Evolutionary conservation across 1,140 invertebrate species (phyloP), one percentile per base, ranked within the genome.

Genomic region (Mycetomoellerius zeteki): DNA sequence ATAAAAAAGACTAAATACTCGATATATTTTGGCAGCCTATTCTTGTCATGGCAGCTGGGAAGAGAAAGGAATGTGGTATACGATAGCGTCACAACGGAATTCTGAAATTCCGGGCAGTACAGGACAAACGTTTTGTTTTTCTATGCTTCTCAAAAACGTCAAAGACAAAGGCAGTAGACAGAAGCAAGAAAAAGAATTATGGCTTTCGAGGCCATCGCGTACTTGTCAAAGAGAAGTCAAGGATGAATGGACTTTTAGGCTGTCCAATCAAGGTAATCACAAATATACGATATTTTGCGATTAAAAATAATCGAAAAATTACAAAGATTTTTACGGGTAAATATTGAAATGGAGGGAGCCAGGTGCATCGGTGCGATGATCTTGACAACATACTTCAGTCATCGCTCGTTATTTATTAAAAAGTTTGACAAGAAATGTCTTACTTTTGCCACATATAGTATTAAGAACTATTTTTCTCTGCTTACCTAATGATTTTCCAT

Each of bases 1-100:
- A n/a, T n/a, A n/a, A n/a, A 71, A 47, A 56, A 27, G 37, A 21
- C 21, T 73, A 65, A 52, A 0, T 2, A 52, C 4, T 19, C n/a
- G 8, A 72, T 71, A n/a, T 52, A 64, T 69, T 37, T 87, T 54
- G n/a, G 19, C 91, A 96, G 96, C 94, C 7, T 97, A 96, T 88
- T 95, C 95, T 3, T 97, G 96, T 86, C 96, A 96, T 85, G 96
- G 96, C 6, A 96, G 95, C 84, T 97, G 96, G 96, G 93, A 96
- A 85, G 96, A 96, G 72, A 95, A 96, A 77, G 96, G 95, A 12
- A 96, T 94, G 7, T 96, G 96, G 91, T 96, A 96, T 90, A 95
- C 96, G 50, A 96, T 97, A 87, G 96, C 96, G 12, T 96, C 96
- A 3, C 94, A 95, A 50, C 95, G 95, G 71, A 95, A 91, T 56